Evolutionary conservation across 2,888 invertebrate species (phyloP), one percentile per base, ranked within the genome.

Genomic region (Tolmerus cingulatus): DNA sequence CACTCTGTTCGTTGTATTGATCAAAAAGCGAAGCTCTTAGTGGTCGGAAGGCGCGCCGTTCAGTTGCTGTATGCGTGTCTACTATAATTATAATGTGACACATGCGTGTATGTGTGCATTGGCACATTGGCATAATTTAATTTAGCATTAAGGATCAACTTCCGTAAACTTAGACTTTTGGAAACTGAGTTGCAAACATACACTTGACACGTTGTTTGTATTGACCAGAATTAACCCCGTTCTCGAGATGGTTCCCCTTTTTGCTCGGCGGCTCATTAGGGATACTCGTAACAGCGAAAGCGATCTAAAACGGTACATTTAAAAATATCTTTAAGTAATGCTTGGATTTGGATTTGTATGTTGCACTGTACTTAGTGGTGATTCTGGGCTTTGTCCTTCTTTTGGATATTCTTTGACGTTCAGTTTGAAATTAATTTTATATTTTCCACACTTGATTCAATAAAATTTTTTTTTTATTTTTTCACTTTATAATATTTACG

Each of bases 101-200:
- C 37, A 9, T n/a, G 12, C 37, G 66, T 82, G 34, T 81, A 3
- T 7, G 57, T 57, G 82, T 76, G 51, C 76, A 51, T 46, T 86
- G 76, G 86, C 76, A 86, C 76, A 86, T 76, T 76, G 86, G 37
- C 86, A 86, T 76, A 76, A 86, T 76, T 86, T 76, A 86, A 82
- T 82, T 82, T 82, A 19, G 57, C 82, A 37, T 82, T 82, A 82
- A 82, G 82, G 82, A 82, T 37, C 82, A 82, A 37, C 57, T 82
- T 57, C 78, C 76, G 76, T 76, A 76, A 76, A 76, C 76, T 76
- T 76, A 76, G 76, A 76, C 76, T 76, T 76, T 37, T 34, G 37
- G 76, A 76, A 34, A 40, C 76, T 34, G 34, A 76, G 34, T 76
- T 76, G 76, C 37, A 37, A 40, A 57, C 57, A 57, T 57, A 19